phyloP scores from a whole-genome alignment of 2,797 vertebrate genomes.

The Coccyzus lansbergi region DNA sequence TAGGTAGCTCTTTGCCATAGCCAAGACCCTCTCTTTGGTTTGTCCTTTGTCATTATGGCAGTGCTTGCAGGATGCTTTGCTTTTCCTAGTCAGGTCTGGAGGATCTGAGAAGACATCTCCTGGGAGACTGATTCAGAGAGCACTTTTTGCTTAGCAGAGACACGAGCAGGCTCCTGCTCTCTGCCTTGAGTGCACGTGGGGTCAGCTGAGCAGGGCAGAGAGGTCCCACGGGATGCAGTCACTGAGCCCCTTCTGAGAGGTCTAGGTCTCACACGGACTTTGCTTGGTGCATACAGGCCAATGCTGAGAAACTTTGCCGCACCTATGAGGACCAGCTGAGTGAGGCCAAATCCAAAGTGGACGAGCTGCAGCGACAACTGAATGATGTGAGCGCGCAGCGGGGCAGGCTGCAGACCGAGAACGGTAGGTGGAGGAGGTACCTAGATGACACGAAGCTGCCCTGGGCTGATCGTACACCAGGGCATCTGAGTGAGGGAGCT shows the following conservation, averaged over 20 bases:
- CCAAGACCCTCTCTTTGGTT: not conserved
- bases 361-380: constrained; percentile 91
- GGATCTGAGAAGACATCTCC: not conserved
- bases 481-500: fast-evolving
- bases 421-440: constrained; percentile 71
- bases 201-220: not conserved
- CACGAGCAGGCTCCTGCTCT: not conserved
- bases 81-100: not conserved
- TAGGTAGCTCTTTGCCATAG: not conserved
- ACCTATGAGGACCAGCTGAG: constrained; percentile 92
- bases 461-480: not conserved
- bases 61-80: not conserved
- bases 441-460: fast-evolving
- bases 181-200: fast-evolving
- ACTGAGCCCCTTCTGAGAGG: not conserved
- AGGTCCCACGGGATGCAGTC: not conserved
- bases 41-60: not conserved
- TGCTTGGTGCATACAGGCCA: constrained; percentile 77
- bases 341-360: constrained; percentile 88
- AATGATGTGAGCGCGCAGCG: constrained; percentile 81
- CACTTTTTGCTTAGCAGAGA: not conserved
- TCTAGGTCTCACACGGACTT: not conserved
- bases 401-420: constrained; percentile 87
- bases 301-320: constrained; percentile 88
- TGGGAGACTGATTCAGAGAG: not conserved